Base-by-base conservation (phyloP, 2,113 vertebrate species). In the Tenrec ecaudatus region DNA sequence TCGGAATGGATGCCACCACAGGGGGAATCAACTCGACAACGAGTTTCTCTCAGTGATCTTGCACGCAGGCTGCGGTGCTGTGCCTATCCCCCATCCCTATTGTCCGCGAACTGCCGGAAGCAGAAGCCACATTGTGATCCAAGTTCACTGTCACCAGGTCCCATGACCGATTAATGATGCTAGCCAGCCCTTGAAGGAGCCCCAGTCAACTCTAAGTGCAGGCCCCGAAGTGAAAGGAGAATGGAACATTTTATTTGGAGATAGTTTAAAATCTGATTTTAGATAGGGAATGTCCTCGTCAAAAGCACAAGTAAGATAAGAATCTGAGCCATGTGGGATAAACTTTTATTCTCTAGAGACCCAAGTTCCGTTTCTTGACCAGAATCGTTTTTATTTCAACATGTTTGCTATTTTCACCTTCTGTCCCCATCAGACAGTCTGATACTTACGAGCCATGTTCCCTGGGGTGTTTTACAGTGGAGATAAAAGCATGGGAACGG, bases 261-360 rank as follows among this genome's bases (percentile, higher is more conserved):
- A 25, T 88, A 93, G 25, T 75, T 83, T 96, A 79, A 73, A 92
- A 94, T 88, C 33, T 92, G 29, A 81, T 76, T 79, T 95, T 73
- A 90, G 94, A 86, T 71, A 90, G 71, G 40, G 57, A 93, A 76
- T 89, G 64, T 85, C 81, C 89, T 95, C 15, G 33, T 75, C 75
- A 79, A 76, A 90, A 66, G 29, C 43, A 60, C 19, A 90, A 60
- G 7, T 89, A 91, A 88, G 66, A 64, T 85, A 82, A 88, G 82
- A 84, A 87, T 87, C 25, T 58, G 71, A 79, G n/a, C 15, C n/a
- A 90, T 22, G 23, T 88, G 43, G 38, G 23, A 33, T 69, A 75
- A 86, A 90, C 19, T n/a, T 91, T 90, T 64, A 73, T 17, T 16
- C 0, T 43, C 64, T 79, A 57, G 89, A 94, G 58, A 90, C 31